A percentile compares a stretch with the other conserved stretches of the same genome.
phyloP scores from a whole-genome alignment of 2,113 vertebrate species.

The Labeo rohita region DNA sequence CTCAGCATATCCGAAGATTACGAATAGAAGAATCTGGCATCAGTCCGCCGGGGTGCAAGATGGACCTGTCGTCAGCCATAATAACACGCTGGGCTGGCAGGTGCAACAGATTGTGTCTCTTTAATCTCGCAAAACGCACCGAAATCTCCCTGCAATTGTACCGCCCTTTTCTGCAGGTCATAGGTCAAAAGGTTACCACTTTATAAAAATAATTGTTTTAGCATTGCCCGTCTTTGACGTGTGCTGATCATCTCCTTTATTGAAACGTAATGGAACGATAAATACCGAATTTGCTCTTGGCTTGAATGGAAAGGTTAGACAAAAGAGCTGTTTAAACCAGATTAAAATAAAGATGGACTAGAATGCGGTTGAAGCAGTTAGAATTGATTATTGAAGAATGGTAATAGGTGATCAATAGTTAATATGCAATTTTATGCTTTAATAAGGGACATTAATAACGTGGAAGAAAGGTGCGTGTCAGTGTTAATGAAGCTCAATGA shows the following conservation, averaged over 20 bases:
- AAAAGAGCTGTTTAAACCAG: slow-evolving; percentile 15
- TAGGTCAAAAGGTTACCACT: slow-evolving; percentile 48
- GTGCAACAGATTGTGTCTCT: slow-evolving; percentile 37
- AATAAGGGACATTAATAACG: slow-evolving; percentile 39
- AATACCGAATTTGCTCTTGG: background rate
- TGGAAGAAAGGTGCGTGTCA: slow-evolving; percentile 30
- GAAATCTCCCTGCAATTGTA: slow-evolving; percentile 23
- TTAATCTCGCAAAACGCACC: slow-evolving; percentile 24
- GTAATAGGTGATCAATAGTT: slow-evolving; percentile 48
- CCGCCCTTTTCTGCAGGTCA: background rate
- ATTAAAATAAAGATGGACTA: slow-evolving; percentile 43
- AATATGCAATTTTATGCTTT: slow-evolving; percentile 44
- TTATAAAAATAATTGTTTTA: slow-evolving; percentile 24
- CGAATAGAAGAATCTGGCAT: background rate
- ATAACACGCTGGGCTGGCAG: slow-evolving; percentile 27
- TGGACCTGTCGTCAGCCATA: slow-evolving; percentile 12
- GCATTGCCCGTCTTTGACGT: slow-evolving; percentile 30
- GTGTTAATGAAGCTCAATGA: slow-evolving; percentile 50
- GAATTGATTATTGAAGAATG: slow-evolving; percentile 46
- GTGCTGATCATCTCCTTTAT: slow-evolving; percentile 29
- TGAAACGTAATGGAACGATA: slow-evolving; percentile 37
- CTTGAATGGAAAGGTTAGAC: slow-evolving; percentile 19
- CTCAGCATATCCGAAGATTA: background rate
- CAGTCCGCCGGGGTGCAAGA: background rate
- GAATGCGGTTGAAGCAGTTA: slow-evolving; percentile 36